Evolutionary conservation across 2,113 vertebrate species (phyloP), one percentile per base, ranked within the genome.

Genomic region (Alethe diademata): DNA sequence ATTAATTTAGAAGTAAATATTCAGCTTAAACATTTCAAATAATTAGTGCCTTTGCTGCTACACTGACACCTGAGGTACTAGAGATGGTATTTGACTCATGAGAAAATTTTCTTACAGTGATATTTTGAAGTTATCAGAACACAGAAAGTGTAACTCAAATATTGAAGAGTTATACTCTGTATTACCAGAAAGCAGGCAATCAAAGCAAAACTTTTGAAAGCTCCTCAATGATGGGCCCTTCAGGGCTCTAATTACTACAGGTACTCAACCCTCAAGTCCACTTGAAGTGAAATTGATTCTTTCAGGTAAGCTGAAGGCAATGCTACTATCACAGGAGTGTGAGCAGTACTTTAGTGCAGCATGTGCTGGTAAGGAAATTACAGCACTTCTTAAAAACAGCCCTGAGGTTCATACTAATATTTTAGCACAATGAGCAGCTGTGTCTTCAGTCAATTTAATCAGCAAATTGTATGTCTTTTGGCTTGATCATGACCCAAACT

Each of bases 381-480:
- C 8, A 72, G 17, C n/a, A 75, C 36, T 82, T 75, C 70, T 71
- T 75, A 72, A 88, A 84, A 93, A 86, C 36, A 94, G 48, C 72
- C 85, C 73, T 58, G 18, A 87, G 74, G 35, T 58, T 92, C 47
- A 31, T 47, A n/a, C 25, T 58, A 12, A 65, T 76, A 73, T 90
- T 92, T 95, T 70, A 92, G 47, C 20, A 82, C 45, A 40, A 17
- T 45, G 26, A 80, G 31, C 67, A 80, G 53, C 78, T 83, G 35
- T 75, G 61, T 85, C 82, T 86, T 90, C 50, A 90, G 42, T 86
- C 82, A 92, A 66, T 93, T 88, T 88, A 93, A 90, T 92, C 71
- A 86, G 58, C 0, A 12, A 86, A 78, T 92, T 76, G 11, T 73
- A 69, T 69, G 56, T 83, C 60, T 71, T 90, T 67, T 79, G 67